Evolutionary conservation across 2,888 invertebrate genomes (phyloP), one percentile per base, ranked within the genome.

Genomic region (Aleiodes testaceus): DNA sequence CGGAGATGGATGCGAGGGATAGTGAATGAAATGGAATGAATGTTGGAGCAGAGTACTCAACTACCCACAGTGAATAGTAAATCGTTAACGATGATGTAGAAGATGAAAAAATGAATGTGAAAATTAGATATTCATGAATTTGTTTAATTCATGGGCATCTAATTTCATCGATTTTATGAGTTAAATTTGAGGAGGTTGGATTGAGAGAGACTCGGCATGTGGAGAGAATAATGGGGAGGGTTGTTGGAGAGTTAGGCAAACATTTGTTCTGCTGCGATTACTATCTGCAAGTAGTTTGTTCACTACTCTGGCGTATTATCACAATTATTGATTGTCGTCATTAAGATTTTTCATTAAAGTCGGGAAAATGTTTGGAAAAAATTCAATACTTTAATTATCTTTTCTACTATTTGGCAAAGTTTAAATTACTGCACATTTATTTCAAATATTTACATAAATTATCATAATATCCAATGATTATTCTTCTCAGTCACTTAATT

Each of bases 371-470:
- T n/a, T n/a, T n/a, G n/a, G n/a, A n/a, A n/a, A 6, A 42, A 59
- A 36, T 42, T 6, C 3, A 59, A 36, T 59, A 36, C 26, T 16
- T 16, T 9, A 16, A 36, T 59, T 30, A 16, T 59, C 7, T 11
- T 30, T 6, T 55, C 18, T 12, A 42, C 14, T 59, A 12, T 36
- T 30, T 55, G 36, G n/a, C 55, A n/a, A 55, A 14, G 14, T n/a
- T 36, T 59, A 42, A 59, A 36, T 36, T 20, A 59, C 59, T 42
- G 14, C 18, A 42, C 36, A 36, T 55, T 59, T 59, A 59, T 59
- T 59, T 36, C 42, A 59, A 59, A 36, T 59, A 53, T 42, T 42
- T 59, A 59, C 59, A 59, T 59, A 59, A 59, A 59, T 36, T 42
- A 59, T 59, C 9, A 42, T 16, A 16, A 59, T 59, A 36, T 16